Base-by-base conservation (phyloP, 2,888 invertebrate genomes). In the Clostera curtula region DNA sequence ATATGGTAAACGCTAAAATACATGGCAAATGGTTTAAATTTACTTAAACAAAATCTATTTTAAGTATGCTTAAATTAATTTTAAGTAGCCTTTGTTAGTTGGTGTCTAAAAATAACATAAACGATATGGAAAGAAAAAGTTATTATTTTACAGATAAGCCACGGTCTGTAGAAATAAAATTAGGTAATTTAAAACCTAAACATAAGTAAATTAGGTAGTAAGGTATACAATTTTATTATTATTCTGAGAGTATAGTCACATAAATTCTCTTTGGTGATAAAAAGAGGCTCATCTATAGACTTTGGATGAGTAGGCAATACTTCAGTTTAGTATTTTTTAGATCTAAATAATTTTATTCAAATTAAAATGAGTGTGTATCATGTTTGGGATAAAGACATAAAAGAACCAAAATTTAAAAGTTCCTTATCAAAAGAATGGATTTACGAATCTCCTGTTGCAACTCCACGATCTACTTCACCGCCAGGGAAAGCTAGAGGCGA, bases 381-480 rank as follows among this genome's bases (percentile, higher is more conserved):
- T 19, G 38, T 58, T 32, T 61, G 57, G 56, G 51, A 58, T 17
- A 56, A 52, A 20, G 46, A 57, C 24, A 24, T 35, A 13, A 56
- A 51, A 30, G 57, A 66, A 41, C 33, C 54, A 14, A 54, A 54
- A 31, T 24, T 52, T 14, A 56, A 51, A 31, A 41, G 40, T 5
- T 40, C 49, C 19, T 27, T 56, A 25, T 63, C 68, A 5, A 51
- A 54, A n/a, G 58, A 57, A 25, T 65, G 66, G 59, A 48, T 43
- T 19, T 37, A 54, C 15, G 48, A 56, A 30, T 61, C 66, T 19
- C 45, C 53, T 5, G 28, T 38, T 27, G 41, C 48, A 19, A 58
- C 66, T 3, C 57, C 71, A 9, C 52, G 62, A 18, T 69, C 75
- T 12, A 51, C 62, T 20, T 65, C 74, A 5, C 56, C 54, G 7